Percentiles rank a stretch among this genome's conserved stretches.
These are phyloP conservation scores for Mastigias papua DNA, from an alignment of 30 jellyfish, hydroid and myxozoan genomes.

Conservation along the genomic window DNA sequence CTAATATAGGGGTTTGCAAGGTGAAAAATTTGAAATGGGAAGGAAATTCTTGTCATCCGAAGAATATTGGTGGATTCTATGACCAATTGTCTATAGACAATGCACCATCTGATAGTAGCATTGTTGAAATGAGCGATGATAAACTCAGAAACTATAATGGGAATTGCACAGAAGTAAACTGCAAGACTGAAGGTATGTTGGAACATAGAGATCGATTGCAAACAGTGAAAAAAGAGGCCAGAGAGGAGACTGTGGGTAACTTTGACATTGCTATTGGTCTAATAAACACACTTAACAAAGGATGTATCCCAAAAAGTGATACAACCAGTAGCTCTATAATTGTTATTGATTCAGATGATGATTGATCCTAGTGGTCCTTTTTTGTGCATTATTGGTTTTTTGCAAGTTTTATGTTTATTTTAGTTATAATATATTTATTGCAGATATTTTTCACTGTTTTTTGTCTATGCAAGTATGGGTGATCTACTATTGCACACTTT, in stretches of 20 bases:
- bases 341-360: conserved; percentile 46
- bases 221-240: neutral
- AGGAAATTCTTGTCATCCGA: conserved; percentile 41
- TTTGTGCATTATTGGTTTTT: neutral
- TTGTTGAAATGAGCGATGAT: neutral
- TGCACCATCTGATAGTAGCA: neutral
- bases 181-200: neutral
- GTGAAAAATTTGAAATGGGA: conserved; percentile 2
- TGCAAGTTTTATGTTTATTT: neutral
- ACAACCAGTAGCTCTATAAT: neutral
- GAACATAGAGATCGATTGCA: neutral
- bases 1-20: no score
- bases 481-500: no score
- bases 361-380: neutral
- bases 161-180: neutral
- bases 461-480: neutral
- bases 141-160: neutral
- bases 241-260: neutral
- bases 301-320: neutral
- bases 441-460: no score
- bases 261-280: neutral
- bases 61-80: neutral
- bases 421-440: neutral
- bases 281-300: neutral
- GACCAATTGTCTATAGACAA: neutral